Evolutionary conservation across 2,113 vertebrate species (phyloP).

Genomic region (Urocynchramus pylzowi): DNA sequence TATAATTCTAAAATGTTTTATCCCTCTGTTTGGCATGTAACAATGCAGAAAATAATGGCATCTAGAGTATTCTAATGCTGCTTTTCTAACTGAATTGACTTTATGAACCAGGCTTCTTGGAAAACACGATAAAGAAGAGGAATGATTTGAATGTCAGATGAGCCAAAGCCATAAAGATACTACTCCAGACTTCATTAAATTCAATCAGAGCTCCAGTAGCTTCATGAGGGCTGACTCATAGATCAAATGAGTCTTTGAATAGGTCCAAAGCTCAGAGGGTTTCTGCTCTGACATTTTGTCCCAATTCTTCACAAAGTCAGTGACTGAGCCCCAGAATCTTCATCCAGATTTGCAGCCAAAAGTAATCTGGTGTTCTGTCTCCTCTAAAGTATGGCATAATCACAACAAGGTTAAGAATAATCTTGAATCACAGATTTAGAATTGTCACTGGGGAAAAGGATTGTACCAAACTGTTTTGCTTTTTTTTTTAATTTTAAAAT

Average conservation of each 20-base stretch:
- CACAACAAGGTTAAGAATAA: neutral
- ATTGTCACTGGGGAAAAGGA: neutral
- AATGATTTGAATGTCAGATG: neutral
- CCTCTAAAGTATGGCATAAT: neutral
- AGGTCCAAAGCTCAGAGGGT: neutral
- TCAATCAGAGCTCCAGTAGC: neutral
- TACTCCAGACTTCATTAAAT: constrained; percentile 32
- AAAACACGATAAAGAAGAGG: neutral
- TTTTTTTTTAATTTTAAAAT: neutral
- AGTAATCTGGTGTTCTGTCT: neutral
- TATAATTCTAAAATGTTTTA: neutral
- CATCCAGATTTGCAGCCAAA: neutral
- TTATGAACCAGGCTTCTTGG: neutral
- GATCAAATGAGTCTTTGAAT: neutral
- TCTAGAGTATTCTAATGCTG: neutral
- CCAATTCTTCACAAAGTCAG: neutral
- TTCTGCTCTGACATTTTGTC: neutral
- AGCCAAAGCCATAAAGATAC: constrained; percentile 6
- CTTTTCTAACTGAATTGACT: neutral
- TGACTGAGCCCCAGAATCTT: neutral
- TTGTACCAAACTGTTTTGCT: neutral
- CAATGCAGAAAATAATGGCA: neutral
- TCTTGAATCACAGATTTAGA: neutral
- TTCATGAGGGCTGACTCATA: neutral
- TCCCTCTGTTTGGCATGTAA: neutral